Evolutionary conservation across 2,113 vertebrate genomes (phyloP).

Genomic region (Hypanus sabinus): DNA sequence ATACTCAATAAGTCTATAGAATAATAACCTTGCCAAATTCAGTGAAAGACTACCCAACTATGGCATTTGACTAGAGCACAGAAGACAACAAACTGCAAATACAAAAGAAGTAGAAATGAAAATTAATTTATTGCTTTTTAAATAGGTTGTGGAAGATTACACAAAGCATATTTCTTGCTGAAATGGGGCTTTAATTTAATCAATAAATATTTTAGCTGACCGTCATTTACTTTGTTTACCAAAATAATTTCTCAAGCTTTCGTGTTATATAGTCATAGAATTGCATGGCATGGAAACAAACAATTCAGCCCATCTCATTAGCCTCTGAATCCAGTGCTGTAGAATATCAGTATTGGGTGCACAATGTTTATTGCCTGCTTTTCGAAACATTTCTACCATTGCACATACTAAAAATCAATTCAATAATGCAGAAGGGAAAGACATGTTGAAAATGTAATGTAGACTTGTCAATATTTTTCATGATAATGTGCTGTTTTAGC

Average conservation of each 20-base stretch:
- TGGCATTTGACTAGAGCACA: too few relatives aligned
- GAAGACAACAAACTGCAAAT: too few relatives aligned
- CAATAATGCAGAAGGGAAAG: not conserved
- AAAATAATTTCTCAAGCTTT: not conserved
- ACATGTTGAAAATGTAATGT: not conserved
- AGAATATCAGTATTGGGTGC: too few relatives aligned
- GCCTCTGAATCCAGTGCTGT: not conserved
- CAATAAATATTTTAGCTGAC: not conserved
- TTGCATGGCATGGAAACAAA: too few relatives aligned
- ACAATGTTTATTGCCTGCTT: conserved; percentile 14
- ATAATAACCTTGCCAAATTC: too few relatives aligned
- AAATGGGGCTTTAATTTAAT: not conserved
- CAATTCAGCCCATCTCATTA: not conserved
- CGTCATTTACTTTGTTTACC: not conserved
- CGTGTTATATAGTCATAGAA: not conserved
- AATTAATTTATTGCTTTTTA: not conserved
- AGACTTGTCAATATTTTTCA: not conserved
- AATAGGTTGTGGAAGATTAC: not conserved
- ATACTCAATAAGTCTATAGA: too few relatives aligned
- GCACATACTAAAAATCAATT: conserved; percentile 7
- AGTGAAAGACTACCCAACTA: too few relatives aligned
- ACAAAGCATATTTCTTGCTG: not conserved
- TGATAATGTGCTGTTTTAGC: not conserved
- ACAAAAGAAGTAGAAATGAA: not conserved
- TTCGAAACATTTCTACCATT: not conserved